These are phyloP conservation scores for Harmothoe impar DNA, from an alignment of 2,888 invertebrate genomes.

Conservation along the genomic window DNA sequence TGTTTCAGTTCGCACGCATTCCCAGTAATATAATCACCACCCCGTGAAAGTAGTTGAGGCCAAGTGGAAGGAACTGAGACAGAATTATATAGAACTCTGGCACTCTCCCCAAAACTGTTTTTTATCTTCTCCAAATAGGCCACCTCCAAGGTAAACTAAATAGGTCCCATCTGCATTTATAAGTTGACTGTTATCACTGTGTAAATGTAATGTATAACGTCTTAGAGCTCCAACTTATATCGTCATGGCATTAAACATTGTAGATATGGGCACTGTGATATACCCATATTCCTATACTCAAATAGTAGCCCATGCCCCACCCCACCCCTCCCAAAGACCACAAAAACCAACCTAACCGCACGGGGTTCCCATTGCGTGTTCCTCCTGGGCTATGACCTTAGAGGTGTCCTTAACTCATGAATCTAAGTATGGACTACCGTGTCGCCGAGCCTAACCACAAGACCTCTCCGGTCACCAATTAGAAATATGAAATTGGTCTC, in stretches of 20 bases:
- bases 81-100: constrained; percentile 10
- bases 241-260: too few relatives aligned
- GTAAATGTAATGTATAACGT: too few relatives aligned
- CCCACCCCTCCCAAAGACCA: too few relatives aligned
- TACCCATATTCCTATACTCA: too few relatives aligned
- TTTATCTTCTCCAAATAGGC: not conserved
- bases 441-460: not conserved
- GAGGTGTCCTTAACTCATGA: not conserved
- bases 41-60: not conserved
- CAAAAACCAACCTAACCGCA: too few relatives aligned
- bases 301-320: too few relatives aligned
- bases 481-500: not conserved
- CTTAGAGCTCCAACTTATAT: too few relatives aligned
- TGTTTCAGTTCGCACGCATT: constrained; percentile 23
- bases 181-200: too few relatives aligned
- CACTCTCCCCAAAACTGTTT: not conserved
- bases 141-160: too few relatives aligned
- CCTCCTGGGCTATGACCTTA: not conserved
- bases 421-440: constrained; percentile 3
- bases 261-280: too few relatives aligned
- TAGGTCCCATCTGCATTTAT: too few relatives aligned
- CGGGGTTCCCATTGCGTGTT: not conserved
- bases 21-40: not conserved
- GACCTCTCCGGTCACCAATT: not conserved
- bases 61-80: not conserved